These are phyloP conservation scores for Pachypeltis micranthus DNA, from an alignment of 1,140 invertebrate species.

Conservation along the genomic window DNA sequence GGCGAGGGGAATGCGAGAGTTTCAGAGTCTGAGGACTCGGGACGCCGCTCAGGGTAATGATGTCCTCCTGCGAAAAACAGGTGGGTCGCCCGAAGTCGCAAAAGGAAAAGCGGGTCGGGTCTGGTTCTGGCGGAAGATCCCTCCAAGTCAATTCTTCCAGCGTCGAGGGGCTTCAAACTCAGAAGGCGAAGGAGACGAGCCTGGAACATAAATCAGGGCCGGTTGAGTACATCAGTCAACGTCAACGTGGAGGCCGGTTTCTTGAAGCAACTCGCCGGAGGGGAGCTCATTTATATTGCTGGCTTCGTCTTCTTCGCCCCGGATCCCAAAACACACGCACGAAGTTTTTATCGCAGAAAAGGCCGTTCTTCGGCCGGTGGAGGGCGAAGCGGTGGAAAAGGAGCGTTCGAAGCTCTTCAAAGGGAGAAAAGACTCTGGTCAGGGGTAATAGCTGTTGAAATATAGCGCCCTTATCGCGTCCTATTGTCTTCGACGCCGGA, in stretches of 20 bases:
- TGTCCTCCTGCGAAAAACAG: constrained; percentile 17
- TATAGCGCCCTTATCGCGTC: neutral
- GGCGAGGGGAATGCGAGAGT: neutral
- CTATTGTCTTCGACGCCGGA: neutral
- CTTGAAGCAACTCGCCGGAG: neutral
- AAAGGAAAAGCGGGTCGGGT: neutral
- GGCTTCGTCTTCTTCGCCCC: neutral
- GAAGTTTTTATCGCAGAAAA: neutral
- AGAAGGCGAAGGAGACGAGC: neutral
- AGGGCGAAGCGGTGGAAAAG: neutral
- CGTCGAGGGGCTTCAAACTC: neutral
- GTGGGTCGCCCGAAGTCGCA: neutral
- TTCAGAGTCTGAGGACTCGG: constrained; percentile 1
- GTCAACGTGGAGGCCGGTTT: constrained; percentile 3
- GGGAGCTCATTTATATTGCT: constrained; percentile 12
- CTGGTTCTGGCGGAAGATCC: neutral
- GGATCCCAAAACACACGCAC: constrained; percentile 4
- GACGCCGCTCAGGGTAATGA: constrained; percentile 13
- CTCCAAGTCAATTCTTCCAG: constrained; percentile 1
- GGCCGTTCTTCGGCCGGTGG: neutral
- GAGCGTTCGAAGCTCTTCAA: neutral
- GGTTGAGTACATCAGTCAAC: constrained; percentile 12
- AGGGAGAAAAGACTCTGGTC: no score
- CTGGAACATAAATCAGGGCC: constrained; percentile 12
- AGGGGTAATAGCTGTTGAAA: constrained; percentile 9